Base-by-base conservation (phyloP, 2,888 invertebrate species). In the Cheilosia grossa region DNA sequence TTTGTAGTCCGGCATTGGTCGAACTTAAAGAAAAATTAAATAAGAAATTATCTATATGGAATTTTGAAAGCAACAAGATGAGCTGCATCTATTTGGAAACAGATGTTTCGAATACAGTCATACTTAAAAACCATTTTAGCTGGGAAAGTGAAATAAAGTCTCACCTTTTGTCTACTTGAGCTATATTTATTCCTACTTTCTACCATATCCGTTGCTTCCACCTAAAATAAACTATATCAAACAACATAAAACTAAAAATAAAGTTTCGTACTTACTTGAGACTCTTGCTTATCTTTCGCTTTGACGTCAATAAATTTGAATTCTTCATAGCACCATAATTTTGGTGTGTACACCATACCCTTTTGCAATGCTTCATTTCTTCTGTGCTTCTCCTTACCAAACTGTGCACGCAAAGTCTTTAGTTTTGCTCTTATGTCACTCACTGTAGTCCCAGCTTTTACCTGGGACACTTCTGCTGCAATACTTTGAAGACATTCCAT, bases 371-470 rank as follows among this genome's bases (percentile, higher is more conserved):
- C 54, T 33, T 47, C 37, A 30, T 47, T 64, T 56, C 37, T 54
- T 33, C 64, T 54, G 3, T 54, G 47, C 10, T 74, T 74, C 17
- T 74, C 74, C 15, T 74, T 74, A 2, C 56, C 56, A 15, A 56
- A 74, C 15, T 74, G 74, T 7, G 64, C 44, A 10, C 74, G 33
- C 17, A 74, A 24, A 7, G 74, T 74, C 7, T 74, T 74, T 2
- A 74, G 5, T 37, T 74, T 74, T 1, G 54, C 64, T 33, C 64
- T 40, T 1, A 74, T 42, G 9, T 64, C 56, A 24, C 49, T 7
- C 4, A 64, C 47, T 6, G 44, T 64, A 5, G 47, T 56, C 1
- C 44, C 47, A 19, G 56, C 27, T 27, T 47, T 63, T 4, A 54
- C 19, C 2, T 33, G 4, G 2, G 17, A 15, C 17, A 74, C n/a